These are phyloP conservation scores for Euthynnus affinis DNA, from an alignment of 2,797 vertebrate genomes.

Conservation along the genomic window DNA sequence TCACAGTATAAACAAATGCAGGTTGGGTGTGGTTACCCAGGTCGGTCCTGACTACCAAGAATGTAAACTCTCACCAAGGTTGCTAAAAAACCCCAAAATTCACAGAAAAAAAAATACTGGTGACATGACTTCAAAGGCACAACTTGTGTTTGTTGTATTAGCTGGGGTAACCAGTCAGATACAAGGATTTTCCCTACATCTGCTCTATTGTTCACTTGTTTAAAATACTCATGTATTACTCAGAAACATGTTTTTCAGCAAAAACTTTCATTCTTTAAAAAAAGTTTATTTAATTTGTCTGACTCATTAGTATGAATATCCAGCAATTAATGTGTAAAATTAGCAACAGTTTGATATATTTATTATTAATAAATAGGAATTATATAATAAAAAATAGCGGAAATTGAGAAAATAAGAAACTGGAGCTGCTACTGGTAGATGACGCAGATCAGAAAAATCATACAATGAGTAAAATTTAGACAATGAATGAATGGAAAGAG, in stretches of 20 bases:
- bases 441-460: slow-evolving; percentile 5
- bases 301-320: neutral
- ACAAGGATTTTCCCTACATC: neutral
- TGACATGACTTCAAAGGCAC: neutral
- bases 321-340: neutral
- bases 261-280: neutral
- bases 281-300: neutral
- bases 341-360: neutral
- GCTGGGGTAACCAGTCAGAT: too few relatives aligned
- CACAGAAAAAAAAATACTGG: neutral
- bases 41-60: too few relatives aligned
- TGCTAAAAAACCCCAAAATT: neutral
- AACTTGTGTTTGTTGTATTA: neutral
- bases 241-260: too few relatives aligned
- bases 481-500: neutral
- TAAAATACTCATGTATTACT: neutral
- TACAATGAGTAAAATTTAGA: neutral
- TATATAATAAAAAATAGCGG: neutral
- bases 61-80: neutral
- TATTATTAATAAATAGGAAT: neutral
- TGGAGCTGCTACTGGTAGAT: neutral
- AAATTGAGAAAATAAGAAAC: neutral
- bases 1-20: neutral
- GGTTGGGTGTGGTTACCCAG: neutral
- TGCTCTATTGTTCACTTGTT: neutral